phyloP scores from a whole-genome alignment of 2,113 vertebrate species.

The Rattus norvegicus region GRCr8 NC_086026.1:84880501-84881000 shows the following conservation, averaged over 20 bases:
- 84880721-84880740: neutral
- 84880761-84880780: neutral
- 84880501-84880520: neutral
- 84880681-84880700: neutral
- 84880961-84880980: neutral
- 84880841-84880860: neutral
- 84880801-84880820: neutral
- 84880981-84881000: neutral
- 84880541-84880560: neutral
- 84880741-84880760: neutral
- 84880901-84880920: neutral
- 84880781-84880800: neutral
- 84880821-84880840: neutral
- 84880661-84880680: neutral
- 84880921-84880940: neutral
- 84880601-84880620: neutral
- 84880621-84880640: neutral
- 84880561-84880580: neutral
- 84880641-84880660: neutral
- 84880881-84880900: neutral
- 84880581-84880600: neutral
- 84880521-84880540: neutral
- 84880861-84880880: neutral
- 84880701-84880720: accelerated
- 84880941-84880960: neutral